Conservation (phyloP, 2,113 vertebrate genomes). For the Upupa epops region DNA sequence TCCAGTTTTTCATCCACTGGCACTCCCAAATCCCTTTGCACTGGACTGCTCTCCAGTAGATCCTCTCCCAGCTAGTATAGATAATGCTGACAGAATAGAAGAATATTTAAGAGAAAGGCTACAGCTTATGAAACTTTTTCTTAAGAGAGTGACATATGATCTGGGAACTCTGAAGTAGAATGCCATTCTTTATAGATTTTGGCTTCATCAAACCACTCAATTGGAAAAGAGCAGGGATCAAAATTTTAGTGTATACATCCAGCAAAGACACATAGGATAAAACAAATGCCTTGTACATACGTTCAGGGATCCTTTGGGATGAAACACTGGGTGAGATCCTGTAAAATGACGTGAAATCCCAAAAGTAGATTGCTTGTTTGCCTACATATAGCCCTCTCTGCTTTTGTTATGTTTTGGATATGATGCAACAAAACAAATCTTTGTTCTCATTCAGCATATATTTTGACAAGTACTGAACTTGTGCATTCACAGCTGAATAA, state of each 20-base stretch:
- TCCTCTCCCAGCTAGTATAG: too few species aligned
- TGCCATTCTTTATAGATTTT: background rate
- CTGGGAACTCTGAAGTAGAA: background rate
- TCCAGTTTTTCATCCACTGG: too few species aligned
- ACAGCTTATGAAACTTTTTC: background rate
- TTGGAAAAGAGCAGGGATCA: background rate
- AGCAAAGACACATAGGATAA: background rate
- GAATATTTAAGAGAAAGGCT: background rate
- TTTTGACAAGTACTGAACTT: background rate
- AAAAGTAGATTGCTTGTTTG: background rate
- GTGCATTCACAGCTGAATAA: background rate
- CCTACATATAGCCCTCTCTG: background rate
- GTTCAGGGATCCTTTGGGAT: background rate
- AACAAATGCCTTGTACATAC: background rate
- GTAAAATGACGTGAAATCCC: background rate
- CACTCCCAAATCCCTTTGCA: too few species aligned
- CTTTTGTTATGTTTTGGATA: background rate
- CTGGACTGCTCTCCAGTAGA: too few species aligned
- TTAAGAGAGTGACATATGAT: background rate
- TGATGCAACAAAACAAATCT: background rate
- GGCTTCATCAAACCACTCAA: fast-evolving
- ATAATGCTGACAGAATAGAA: too few species aligned
- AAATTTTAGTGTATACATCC: background rate
- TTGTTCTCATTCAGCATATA: background rate
- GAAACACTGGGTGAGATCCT: background rate